Evolutionary conservation across 2,113 vertebrate species (phyloP), one percentile per base, ranked within the genome.

Genomic region (Xiphophorus couchianus): DNA sequence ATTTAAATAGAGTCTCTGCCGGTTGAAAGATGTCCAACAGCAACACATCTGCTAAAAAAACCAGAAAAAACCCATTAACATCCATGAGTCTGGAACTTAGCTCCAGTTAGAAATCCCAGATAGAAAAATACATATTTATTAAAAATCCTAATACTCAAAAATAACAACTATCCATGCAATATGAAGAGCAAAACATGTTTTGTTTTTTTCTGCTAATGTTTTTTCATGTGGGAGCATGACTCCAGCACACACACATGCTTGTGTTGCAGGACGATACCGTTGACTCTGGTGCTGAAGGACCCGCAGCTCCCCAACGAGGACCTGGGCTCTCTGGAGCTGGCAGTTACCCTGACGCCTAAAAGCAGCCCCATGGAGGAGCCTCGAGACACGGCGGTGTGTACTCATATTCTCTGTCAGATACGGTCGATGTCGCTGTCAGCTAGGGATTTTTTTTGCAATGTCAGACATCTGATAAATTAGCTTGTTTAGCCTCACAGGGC

Each of bases 261-360:
- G 14, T 83, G 64, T 60, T 91, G 0, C 87, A 98, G 85, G 89
- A 92, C 62, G 86, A 81, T 86, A 22, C 85, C 87, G 15, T 92
- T 98, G 73, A 96, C 90, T 14, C 89, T 99, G 86, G 91, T 92
- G 69, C 91, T 99, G 87, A 96, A 96, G 87, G 98, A 99, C 80
- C 91, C 95, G 28, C 97, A 95, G 65, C 95, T 95, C 78, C 96
- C 96, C 10, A 95, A 96, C 28, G 91, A 97, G 90, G 94, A 97
- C 69, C 92, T 99, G 86, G 98, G 97, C 75, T 91, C 84, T 29
- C 93, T 98, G 90, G 92, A 97, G 51, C 84, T 99, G 15, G 86
- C 90, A 0, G 89, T 98, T 58, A 84, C 92, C 5, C 87, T 92
- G 90, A 72, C 94, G 84, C 76, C 95, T 4, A 96, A 95, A 92